phyloP scores from a whole-genome alignment of 1,140 invertebrate genomes.

The Eciton burchellii region DNA sequence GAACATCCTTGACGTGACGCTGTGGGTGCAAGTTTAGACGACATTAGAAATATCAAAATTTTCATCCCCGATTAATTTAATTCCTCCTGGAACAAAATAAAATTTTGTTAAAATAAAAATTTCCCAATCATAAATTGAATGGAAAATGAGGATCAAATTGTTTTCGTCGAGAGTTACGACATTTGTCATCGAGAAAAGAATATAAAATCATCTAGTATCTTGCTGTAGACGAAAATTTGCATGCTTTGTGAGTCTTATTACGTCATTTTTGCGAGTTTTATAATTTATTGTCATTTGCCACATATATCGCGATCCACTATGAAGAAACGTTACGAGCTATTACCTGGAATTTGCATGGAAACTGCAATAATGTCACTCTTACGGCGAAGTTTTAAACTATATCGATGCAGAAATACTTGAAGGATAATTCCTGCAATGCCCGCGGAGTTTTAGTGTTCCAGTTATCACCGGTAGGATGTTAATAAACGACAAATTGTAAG shows the following conservation, averaged over 20 bases:
- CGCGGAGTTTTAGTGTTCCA: constrained; percentile 32
- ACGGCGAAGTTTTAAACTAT: constrained; percentile 80
- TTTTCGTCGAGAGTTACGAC: background rate
- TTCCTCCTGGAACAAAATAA: background rate
- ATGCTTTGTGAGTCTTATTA: background rate
- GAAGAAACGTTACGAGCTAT: no score
- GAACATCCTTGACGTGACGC: background rate
- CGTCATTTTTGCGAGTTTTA: background rate
- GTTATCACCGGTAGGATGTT: constrained; percentile 45
- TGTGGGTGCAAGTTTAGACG: background rate
- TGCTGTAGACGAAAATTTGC: no score
- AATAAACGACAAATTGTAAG: constrained; percentile 24
- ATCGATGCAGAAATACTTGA: constrained; percentile 64
- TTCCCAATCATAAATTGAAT: background rate
- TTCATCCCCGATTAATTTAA: background rate
- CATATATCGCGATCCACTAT: background rate
- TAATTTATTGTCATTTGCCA: background rate
- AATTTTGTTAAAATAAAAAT: background rate
- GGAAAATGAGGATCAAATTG: background rate
- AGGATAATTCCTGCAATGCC: constrained; percentile 65
- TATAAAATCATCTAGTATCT: background rate
- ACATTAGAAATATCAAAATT: background rate
- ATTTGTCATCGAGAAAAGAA: background rate
- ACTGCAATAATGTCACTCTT: constrained; percentile 79
- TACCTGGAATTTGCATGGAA: constrained; percentile 48